These are phyloP conservation scores for Callimorpha dominula DNA, from an alignment of 2,888 invertebrate genomes.

Conservation along the genomic window DNA sequence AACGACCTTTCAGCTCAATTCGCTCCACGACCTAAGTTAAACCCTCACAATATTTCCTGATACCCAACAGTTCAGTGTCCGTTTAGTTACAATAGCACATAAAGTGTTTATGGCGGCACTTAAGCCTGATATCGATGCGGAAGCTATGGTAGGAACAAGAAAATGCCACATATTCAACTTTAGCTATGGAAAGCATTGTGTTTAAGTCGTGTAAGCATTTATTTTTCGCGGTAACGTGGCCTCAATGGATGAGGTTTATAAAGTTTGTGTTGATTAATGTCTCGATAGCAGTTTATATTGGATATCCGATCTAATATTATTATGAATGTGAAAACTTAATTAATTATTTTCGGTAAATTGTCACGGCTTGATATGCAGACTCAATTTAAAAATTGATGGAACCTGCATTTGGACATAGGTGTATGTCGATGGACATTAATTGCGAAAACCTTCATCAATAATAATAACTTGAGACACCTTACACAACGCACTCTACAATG, in stretches of 20 bases:
- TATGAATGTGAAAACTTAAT: not conserved
- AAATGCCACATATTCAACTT: slow-evolving; percentile 11
- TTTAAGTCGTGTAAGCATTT: not conserved
- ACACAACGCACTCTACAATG: too few species aligned
- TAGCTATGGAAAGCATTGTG: slow-evolving; percentile 10
- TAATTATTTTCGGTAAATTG: too few species aligned
- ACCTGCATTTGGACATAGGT: too few species aligned
- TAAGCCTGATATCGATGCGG: slow-evolving; percentile 49
- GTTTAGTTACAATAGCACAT: slow-evolving; percentile 50
- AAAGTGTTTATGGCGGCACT: slow-evolving; percentile 50
- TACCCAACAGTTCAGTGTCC: slow-evolving; percentile 48
- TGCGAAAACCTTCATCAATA: too few species aligned
- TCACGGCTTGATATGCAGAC: too few species aligned
- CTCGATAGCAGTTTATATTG: not conserved
- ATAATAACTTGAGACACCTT: too few species aligned
- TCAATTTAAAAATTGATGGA: too few species aligned
- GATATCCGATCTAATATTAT: not conserved
- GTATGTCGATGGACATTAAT: too few species aligned
- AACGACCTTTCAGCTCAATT: slow-evolving; percentile 5
- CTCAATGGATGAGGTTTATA: not conserved
- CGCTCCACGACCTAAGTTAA: not conserved
- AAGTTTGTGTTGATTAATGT: not conserved
- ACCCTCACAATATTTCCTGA: slow-evolving; percentile 29
- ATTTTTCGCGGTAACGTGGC: not conserved
- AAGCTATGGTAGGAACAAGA: slow-evolving; percentile 24